Percentiles rank a stretch among this genome's conserved stretches.
Conservation (phyloP, 2,797 vertebrate genomes). For the Lagorchestes hirsutus region DNA sequence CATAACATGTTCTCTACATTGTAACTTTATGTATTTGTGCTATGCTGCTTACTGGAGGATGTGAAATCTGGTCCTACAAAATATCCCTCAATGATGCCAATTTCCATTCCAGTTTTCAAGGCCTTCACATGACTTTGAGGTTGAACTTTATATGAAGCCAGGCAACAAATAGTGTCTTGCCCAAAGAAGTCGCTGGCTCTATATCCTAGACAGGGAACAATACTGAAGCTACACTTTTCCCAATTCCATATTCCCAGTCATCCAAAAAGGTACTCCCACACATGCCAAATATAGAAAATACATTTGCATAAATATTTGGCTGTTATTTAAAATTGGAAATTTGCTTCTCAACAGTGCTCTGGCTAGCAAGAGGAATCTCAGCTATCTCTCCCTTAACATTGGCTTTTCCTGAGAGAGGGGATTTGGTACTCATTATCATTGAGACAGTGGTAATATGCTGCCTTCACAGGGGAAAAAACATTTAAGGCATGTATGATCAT, state of each 20-base stretch:
- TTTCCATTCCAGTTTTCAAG: constrained; percentile 34
- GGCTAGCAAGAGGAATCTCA: neutral
- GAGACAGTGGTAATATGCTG: constrained; percentile 43
- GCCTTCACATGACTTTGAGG: neutral
- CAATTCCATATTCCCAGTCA: neutral
- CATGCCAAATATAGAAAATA: neutral
- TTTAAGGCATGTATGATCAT: constrained; percentile 7
- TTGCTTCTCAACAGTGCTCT: neutral
- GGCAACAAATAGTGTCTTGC: neutral
- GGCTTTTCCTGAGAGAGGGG: constrained; percentile 73
- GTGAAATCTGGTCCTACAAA: constrained; percentile 27
- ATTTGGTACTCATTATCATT: constrained; percentile 75
- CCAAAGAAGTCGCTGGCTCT: neutral
- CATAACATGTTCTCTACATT: neutral
- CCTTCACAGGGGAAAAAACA: constrained; percentile 19
- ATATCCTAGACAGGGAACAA: neutral
- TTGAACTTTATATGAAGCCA: constrained; percentile 20
- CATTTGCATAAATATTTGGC: constrained; percentile 15
- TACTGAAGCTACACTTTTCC: constrained; percentile 13
- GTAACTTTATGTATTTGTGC: neutral
- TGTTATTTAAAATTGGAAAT: neutral
- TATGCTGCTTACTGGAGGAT: neutral
- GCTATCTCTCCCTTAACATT: constrained; percentile 45
- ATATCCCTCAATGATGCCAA: constrained; percentile 40
- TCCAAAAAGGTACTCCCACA: neutral